phyloP scores from a whole-genome alignment of 1,140 invertebrate species.

The Zaprionus ornatus region DNA sequence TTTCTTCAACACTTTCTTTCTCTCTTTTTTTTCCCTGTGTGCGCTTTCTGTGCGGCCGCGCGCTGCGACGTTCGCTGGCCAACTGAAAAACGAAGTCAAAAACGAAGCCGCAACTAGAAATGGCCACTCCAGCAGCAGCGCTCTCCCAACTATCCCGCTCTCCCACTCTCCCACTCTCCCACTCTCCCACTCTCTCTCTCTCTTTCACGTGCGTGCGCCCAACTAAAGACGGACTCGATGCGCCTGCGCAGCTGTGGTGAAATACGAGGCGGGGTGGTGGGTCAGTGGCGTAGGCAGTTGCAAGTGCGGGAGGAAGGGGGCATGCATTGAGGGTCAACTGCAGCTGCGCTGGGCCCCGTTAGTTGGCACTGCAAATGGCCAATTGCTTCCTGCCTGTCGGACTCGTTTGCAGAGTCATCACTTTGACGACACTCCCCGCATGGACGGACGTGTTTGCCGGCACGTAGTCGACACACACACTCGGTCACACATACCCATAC shows the following conservation, averaged over 20 bases:
- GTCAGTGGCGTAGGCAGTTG: no score
- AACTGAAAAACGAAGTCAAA: conserved; percentile 52
- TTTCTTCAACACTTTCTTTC: conserved; percentile 37
- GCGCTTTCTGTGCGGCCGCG: conserved; percentile 54
- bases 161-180: conserved; percentile 5
- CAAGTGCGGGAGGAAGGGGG: neutral
- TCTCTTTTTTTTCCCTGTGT: neutral
- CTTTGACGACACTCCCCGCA: conserved; percentile 15
- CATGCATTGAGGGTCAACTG: conserved; percentile 1
- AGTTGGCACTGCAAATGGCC: conserved; percentile 41
- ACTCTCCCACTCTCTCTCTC: neutral
- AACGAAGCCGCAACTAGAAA: conserved; percentile 36
- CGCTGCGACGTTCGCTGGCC: conserved; percentile 64
- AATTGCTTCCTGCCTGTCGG: conserved; percentile 61
- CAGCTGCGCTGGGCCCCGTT: conserved; percentile 42
- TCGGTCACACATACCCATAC: conserved; percentile 7
- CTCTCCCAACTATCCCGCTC: conserved; percentile 11
- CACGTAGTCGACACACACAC: conserved; percentile 56
- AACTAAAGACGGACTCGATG: neutral
- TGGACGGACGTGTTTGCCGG: conserved; percentile 65
- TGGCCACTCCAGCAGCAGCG: conserved; percentile 31
- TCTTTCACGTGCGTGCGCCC: neutral
- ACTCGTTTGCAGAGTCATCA: conserved; percentile 20
- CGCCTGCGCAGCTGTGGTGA: conserved; percentile 23
- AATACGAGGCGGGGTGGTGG: neutral